A percentile compares a stretch with the other conserved stretches of the same genome.
Conservation (phyloP, 2,113 vertebrate species). For the Phasianus colchicus region DNA sequence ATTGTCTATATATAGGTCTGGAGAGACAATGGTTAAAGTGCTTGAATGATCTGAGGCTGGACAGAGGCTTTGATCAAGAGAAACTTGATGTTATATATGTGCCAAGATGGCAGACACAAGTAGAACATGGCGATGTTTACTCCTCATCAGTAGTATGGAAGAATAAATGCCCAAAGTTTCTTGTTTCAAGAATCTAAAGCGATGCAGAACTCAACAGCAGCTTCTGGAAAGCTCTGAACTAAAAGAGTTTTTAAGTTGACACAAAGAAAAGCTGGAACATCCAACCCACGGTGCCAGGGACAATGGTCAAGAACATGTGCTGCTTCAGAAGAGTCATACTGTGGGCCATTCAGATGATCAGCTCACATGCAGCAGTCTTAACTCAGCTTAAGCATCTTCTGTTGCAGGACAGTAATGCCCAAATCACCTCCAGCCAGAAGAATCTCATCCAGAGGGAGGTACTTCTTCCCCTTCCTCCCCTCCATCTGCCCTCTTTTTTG, state of each 20-base stretch:
- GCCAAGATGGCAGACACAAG: background rate
- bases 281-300: background rate
- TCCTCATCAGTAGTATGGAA: background rate
- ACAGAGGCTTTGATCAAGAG: conserved; percentile 3
- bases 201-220: background rate
- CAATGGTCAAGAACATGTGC: background rate
- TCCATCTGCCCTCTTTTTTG: background rate
- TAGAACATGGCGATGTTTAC: background rate
- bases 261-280: background rate
- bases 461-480: no score
- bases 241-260: background rate
- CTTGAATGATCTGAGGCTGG: conserved; percentile 25
- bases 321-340: background rate
- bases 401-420: background rate
- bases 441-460: background rate
- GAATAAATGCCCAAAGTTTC: background rate
- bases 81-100: background rate
- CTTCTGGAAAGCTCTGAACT: background rate
- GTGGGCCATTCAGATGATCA: background rate
- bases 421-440: background rate
- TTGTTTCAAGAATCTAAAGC: background rate
- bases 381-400: background rate
- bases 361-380: background rate
- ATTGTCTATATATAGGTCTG: conserved; percentile 30
- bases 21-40: background rate